phyloP scores from a whole-genome alignment of 2,797 vertebrate species.

The Tenualosa ilisha region DNA sequence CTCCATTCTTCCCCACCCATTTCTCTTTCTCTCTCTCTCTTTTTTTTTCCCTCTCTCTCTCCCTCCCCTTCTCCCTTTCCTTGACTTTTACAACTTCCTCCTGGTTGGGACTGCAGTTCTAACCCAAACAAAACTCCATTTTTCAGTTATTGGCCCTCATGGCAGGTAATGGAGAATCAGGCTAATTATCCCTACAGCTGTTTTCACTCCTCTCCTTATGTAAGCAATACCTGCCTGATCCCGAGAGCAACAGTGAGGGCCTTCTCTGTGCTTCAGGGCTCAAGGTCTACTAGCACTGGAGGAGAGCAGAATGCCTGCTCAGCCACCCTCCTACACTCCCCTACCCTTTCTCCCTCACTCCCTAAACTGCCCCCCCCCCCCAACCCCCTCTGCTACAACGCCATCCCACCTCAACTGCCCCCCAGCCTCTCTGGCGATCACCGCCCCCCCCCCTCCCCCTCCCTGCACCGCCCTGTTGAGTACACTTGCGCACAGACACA shows the following conservation, averaged over 20 bases:
- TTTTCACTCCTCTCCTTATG: constrained; percentile 92
- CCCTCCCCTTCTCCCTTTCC: constrained; percentile 56
- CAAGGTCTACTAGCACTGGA: constrained; percentile 83
- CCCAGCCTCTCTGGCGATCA: not conserved
- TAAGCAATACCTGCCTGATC: constrained; percentile 94
- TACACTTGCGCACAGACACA: constrained; percentile 30
- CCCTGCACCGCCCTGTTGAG: constrained; percentile 35
- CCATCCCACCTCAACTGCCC: not conserved
- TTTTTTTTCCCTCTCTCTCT: constrained; percentile 50
- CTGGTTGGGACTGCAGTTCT: constrained; percentile 80
- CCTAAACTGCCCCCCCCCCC: constrained; percentile 55
- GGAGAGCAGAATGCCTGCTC: constrained; percentile 86
- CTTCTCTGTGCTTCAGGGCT: constrained; percentile 85
- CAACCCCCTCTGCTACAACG: not conserved
- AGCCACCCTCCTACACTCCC: constrained; percentile 75
- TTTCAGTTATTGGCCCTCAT: constrained; percentile 87
- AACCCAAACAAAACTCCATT: constrained; percentile 89
- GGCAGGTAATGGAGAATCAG: constrained; percentile 92
- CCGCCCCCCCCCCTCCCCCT: not conserved
- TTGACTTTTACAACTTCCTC: constrained; percentile 84
- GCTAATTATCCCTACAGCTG: constrained; percentile 92
- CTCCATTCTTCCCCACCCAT: not conserved
- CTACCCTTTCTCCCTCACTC: constrained; percentile 30
- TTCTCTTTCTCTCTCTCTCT: constrained; percentile 39
- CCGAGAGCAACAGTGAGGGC: constrained; percentile 87